Conservation (phyloP, 2,113 vertebrate genomes). For the Callospermophilus lateralis region DNA sequence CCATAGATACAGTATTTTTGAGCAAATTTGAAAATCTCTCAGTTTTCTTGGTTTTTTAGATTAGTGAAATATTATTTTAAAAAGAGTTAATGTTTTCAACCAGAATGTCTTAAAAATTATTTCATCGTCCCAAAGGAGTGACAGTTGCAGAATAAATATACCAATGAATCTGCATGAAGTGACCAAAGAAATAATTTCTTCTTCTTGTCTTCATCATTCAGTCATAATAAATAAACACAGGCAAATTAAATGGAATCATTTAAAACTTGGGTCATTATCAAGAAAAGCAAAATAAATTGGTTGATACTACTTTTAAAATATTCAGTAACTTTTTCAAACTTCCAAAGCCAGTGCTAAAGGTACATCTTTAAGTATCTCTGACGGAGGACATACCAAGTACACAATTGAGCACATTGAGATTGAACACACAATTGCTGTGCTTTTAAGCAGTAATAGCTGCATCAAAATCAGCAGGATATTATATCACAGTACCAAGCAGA, state of each 20-base stretch:
- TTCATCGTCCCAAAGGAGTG: background rate
- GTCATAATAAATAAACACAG: background rate
- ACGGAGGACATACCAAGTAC: background rate
- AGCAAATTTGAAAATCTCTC: background rate
- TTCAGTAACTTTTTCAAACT: conserved; percentile 20
- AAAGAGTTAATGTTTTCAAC: background rate
- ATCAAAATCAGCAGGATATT: conserved; percentile 39
- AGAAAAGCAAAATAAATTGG: background rate
- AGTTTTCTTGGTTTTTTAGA: background rate
- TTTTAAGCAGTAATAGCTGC: conserved; percentile 25
- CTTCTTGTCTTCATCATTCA: background rate
- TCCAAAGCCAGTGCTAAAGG: background rate
- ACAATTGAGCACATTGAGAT: background rate
- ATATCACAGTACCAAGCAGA: background rate
- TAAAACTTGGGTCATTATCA: background rate
- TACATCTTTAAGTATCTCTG: conserved; percentile 2
- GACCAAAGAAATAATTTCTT: background rate
- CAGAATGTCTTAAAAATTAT: background rate
- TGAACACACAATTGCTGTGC: conserved; percentile 34
- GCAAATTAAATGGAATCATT: background rate
- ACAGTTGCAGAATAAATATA: background rate
- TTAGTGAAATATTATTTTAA: background rate
- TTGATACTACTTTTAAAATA: background rate
- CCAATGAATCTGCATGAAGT: background rate
- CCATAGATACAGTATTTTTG: background rate